These are phyloP conservation scores for Oreohelix idahoensis DNA, from an alignment of 1,140 invertebrate genomes.

Conservation along the genomic window DNA sequence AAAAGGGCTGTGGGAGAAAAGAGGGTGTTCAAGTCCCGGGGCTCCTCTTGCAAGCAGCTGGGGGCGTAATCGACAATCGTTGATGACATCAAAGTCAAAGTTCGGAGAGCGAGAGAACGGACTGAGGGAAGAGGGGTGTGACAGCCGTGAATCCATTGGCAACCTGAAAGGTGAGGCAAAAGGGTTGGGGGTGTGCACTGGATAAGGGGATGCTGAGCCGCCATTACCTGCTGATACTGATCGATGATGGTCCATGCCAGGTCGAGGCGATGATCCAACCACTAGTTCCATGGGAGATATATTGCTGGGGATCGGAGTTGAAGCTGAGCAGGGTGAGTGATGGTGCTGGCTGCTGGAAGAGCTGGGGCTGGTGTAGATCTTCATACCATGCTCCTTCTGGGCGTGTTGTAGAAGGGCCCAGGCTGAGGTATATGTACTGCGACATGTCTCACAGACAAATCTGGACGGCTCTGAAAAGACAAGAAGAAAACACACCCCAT, in stretches of 20 bases:
- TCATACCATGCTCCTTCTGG: conserved; percentile 92
- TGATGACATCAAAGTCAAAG: conserved; percentile 52
- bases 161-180: conserved; percentile 70
- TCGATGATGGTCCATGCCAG: conserved; percentile 49
- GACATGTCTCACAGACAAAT: conserved; percentile 95
- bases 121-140: conserved; percentile 75
- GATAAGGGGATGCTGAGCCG: conserved; percentile 47
- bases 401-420: conserved; percentile 96
- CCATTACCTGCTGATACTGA: conserved; percentile 51
- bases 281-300: conserved; percentile 45
- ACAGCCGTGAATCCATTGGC: conserved; percentile 76
- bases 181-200: conserved; percentile 50
- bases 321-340: conserved; percentile 67
- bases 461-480: conserved; percentile 89
- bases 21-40: conserved; percentile 63
- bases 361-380: conserved; percentile 82
- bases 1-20: conserved; percentile 63
- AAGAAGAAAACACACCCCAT: conserved; percentile 33
- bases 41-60: conserved; percentile 31
- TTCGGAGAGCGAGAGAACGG: conserved; percentile 69
- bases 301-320: conserved; percentile 46
- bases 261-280: conserved; percentile 41
- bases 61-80: conserved; percentile 42
- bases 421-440: conserved; percentile 88
- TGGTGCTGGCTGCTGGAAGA: conserved; percentile 58